Percentiles rank a stretch among this genome's conserved stretches.
These are phyloP conservation scores for Speoplatyrhinus poulsoni DNA, from an alignment of 2,113 vertebrate species.

Conservation along the genomic window DNA sequence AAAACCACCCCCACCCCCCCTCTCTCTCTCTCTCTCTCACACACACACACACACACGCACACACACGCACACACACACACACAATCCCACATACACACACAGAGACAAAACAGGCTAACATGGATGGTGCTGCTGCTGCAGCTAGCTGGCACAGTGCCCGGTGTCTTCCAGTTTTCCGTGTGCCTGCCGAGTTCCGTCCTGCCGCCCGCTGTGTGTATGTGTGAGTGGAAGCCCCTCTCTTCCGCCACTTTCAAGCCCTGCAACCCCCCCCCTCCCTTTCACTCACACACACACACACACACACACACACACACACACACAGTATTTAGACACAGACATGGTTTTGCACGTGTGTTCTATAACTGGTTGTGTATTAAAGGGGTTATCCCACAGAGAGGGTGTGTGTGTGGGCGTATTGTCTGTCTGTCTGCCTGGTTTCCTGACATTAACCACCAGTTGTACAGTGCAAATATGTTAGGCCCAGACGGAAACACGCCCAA, in stretches of 20 bases:
- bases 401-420: not conserved
- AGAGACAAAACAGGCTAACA: too few species aligned
- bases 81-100: too few species aligned
- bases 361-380: conserved; percentile 6
- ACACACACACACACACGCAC: not conserved
- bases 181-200: too few species aligned
- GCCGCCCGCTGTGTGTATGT: too few species aligned
- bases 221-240: too few species aligned
- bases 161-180: too few species aligned
- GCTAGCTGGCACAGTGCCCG: too few species aligned
- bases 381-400: not conserved
- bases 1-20: too few species aligned
- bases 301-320: not conserved
- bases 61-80: not conserved
- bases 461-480: too few species aligned
- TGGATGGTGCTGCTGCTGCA: too few species aligned
- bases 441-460: not conserved
- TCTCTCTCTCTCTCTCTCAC: too few species aligned
- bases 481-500: not conserved
- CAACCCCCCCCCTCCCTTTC: not conserved
- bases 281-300: not conserved
- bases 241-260: too few species aligned
- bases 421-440: conserved; percentile 1
- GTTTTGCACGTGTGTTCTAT: conserved; percentile 1
- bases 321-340: not conserved